Evolutionary conservation across 2,113 vertebrate genomes (phyloP).

Genomic region (Paracanthobrama guichenoti): DNA sequence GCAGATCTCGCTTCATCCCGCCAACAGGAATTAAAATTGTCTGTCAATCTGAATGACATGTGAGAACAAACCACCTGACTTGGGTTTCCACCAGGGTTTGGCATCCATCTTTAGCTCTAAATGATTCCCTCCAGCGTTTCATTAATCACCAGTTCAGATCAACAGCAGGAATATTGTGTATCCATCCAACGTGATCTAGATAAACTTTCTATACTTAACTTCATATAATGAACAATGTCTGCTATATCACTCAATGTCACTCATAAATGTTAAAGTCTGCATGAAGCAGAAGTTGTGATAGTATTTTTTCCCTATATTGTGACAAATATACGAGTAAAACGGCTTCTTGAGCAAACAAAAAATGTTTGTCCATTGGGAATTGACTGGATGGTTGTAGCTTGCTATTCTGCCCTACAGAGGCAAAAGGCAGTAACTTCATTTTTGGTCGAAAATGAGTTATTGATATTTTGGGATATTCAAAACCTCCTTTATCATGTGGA

Average conservation of each 20-base stretch:
- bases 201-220: not conserved
- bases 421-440: no score
- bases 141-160: not conserved
- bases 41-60: constrained; percentile 65
- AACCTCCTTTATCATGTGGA: no score
- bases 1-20: constrained; percentile 31
- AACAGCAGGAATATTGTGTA: constrained; percentile 10
- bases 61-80: constrained; percentile 28
- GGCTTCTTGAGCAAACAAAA: no score
- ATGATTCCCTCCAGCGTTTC: not conserved
- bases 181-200: not conserved
- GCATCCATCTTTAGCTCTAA: constrained; percentile 19
- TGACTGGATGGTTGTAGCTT: no score
- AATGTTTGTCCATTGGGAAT: no score
- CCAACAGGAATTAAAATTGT: constrained; percentile 68
- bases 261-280: not conserved
- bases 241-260: not conserved
- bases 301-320: no score
- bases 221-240: not conserved
- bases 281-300: no score
- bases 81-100: constrained; percentile 25
- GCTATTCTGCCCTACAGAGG: no score
- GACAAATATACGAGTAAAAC: no score
- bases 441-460: no score
- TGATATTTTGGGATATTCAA: no score